Base-by-base conservation (phyloP, 2,888 invertebrate species). In the Panzeria rudis region DNA sequence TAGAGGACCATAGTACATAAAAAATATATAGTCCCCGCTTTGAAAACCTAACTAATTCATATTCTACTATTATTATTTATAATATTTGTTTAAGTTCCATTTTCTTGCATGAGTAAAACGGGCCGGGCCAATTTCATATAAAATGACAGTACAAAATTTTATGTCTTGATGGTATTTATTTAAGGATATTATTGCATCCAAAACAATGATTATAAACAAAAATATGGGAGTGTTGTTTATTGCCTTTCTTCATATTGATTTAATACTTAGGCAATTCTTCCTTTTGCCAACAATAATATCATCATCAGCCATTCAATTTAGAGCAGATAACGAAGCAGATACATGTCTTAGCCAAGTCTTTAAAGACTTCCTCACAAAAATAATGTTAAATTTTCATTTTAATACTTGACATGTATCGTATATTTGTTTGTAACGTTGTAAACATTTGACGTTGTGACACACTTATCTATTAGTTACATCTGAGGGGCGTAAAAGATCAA, bases 91-190 rank as follows among this genome's bases (percentile, higher is more conserved):
- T 29, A 2, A 29, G 29, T 38, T 11, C 3, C 11, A 38, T 35
- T 35, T 11, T 35, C 11, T 35, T 50, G 47, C 47, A 29, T 29
- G 15, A 47, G 2, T 23, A 25, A 17, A n/a, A 50, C 4, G 9
- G 7, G 9, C 52, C n/a, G 17, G 32, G 11, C 25, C 38, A 4
- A 54, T 32, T 76, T 13, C 15, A 29, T 9, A 23, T n/a, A 8
- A n/a, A 35, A 8, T 68, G 29, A 11, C 15, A 47, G 71, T 20
- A 25, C 1, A 64, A 52, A 25, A 20, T 13, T n/a, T 35, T 35
- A 38, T 50, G 13, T 13, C 61, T 41, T 64, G 71, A 77, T 83
- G 35, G 29, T 83, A 71, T 83, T 82, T 77, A 76, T 64, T 77
- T 66, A 47, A 56, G 54, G 32, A 11, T 64, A 64, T 71, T 44